A percentile compares a stretch with the other conserved stretches of the same genome.
phyloP scores from a whole-genome alignment of 2,888 invertebrate genomes.

The Gandaritis pyraliata region DNA sequence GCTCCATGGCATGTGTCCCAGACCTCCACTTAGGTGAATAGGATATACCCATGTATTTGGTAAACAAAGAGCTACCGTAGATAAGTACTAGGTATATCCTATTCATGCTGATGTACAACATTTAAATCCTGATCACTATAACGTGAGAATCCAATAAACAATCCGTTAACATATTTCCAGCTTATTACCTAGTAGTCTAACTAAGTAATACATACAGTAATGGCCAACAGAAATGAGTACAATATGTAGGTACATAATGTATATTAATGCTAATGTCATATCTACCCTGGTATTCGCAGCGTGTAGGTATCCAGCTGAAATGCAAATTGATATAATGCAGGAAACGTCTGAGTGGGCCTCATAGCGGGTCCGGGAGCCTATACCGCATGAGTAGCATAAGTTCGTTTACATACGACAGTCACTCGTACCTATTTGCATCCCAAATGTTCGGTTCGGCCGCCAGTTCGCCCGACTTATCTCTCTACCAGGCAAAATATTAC shows the following conservation, averaged over 20 bases:
- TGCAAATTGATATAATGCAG: constrained; percentile 84
- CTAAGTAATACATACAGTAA: constrained; percentile 37
- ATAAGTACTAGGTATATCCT: too few relatives aligned
- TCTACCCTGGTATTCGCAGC: constrained; percentile 43
- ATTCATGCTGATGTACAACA: constrained; percentile 5
- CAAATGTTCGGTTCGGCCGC: constrained; percentile 78
- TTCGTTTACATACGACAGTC: constrained; percentile 84
- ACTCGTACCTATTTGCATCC: constrained; percentile 78
- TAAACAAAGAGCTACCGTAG: too few relatives aligned
- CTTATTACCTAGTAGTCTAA: constrained; percentile 40
- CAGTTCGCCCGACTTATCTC: constrained; percentile 76
- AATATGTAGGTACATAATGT: constrained; percentile 42
- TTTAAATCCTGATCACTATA: constrained; percentile 34
- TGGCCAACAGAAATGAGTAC: constrained; percentile 38
- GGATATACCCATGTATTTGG: too few relatives aligned
- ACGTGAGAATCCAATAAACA: constrained; percentile 38
- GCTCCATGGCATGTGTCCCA: too few relatives aligned
- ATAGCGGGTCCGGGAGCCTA: constrained; percentile 77
- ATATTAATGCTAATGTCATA: constrained; percentile 48
- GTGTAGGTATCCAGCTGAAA: constrained; percentile 66
- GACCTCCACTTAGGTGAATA: too few relatives aligned
- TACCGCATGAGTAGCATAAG: constrained; percentile 81
- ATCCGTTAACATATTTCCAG: constrained; percentile 39
- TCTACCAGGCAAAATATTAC: constrained; percentile 80
- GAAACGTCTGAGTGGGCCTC: constrained; percentile 84